These are phyloP conservation scores for Otocyon megalotis DNA, from an alignment of 2,113 vertebrate species.

Conservation along the genomic window DNA sequence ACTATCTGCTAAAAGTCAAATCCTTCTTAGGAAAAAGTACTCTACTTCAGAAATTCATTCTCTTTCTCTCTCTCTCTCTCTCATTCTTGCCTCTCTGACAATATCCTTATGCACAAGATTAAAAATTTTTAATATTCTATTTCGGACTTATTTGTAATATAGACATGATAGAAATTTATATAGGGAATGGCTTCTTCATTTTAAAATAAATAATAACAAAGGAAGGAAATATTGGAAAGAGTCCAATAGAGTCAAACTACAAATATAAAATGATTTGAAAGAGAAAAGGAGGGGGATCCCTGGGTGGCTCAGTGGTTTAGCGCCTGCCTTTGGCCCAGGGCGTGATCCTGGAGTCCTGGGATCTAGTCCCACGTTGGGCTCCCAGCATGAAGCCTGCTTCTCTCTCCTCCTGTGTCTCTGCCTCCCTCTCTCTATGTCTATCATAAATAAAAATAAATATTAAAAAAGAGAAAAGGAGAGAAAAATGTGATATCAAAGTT, in stretches of 20 bases:
- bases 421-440: no score
- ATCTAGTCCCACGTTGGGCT: no score
- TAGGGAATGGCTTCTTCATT: not conserved
- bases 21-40: not conserved
- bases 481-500: conserved; percentile 17
- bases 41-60: not conserved
- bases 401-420: no score
- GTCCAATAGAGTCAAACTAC: not conserved
- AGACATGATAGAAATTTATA: not conserved
- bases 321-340: no score
- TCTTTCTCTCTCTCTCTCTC: not conserved
- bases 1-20: not conserved
- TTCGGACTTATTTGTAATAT: not conserved
- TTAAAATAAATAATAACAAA: not conserved
- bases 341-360: no score
- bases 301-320: no score
- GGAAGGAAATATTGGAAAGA: not conserved
- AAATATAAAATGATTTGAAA: not conserved
- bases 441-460: no score
- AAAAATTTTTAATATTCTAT: not conserved
- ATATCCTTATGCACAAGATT: not conserved
- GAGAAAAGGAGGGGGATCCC: not conserved
- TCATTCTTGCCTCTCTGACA: not conserved
- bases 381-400: no score
- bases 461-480: not conserved